These are phyloP conservation scores for Eretmocerus hayati DNA, from an alignment of 2,888 invertebrate species.

Conservation along the genomic window DNA sequence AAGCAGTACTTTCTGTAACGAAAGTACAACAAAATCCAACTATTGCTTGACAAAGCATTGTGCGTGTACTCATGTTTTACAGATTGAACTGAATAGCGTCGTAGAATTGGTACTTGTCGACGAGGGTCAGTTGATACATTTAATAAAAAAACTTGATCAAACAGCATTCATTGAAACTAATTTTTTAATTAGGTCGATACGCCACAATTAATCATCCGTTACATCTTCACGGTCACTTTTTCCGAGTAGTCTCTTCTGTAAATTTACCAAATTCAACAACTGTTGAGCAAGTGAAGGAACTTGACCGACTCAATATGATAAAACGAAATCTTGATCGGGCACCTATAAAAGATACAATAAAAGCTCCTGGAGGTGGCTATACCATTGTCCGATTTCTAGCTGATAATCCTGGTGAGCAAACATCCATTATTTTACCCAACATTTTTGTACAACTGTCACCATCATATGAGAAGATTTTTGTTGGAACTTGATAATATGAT, in stretches of 20 bases:
- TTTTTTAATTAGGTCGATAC: neutral
- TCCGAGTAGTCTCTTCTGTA: slow-evolving; percentile 74
- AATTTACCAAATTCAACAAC: slow-evolving; percentile 58
- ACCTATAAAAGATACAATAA: slow-evolving; percentile 81
- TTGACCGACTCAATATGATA: slow-evolving; percentile 64
- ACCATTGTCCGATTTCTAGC: slow-evolving; percentile 78
- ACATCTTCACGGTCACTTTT: slow-evolving; percentile 78
- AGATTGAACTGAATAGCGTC: slow-evolving; percentile 58
- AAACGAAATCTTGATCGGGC: slow-evolving; percentile 65
- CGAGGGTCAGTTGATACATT: slow-evolving; percentile 51
- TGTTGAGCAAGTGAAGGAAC: slow-evolving; percentile 59
- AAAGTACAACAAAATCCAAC: slow-evolving; percentile 53
- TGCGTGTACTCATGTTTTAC: slow-evolving; percentile 74
- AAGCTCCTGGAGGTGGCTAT: slow-evolving; percentile 85
- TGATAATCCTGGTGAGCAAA: slow-evolving; percentile 71
- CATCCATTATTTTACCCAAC: no score
- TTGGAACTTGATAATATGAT: no score
- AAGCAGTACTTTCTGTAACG: neutral
- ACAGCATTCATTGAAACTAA: neutral
- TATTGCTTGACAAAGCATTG: slow-evolving; percentile 66
- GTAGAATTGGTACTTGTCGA: slow-evolving; percentile 81
- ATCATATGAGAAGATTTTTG: no score
- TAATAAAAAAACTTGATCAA: neutral
- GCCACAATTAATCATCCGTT: slow-evolving; percentile 60
- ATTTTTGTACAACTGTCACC: no score